Percentiles rank a stretch among this genome's conserved stretches.
Conservation (phyloP, 2,888 invertebrate species). For the Tupiocoris notatus region DNA sequence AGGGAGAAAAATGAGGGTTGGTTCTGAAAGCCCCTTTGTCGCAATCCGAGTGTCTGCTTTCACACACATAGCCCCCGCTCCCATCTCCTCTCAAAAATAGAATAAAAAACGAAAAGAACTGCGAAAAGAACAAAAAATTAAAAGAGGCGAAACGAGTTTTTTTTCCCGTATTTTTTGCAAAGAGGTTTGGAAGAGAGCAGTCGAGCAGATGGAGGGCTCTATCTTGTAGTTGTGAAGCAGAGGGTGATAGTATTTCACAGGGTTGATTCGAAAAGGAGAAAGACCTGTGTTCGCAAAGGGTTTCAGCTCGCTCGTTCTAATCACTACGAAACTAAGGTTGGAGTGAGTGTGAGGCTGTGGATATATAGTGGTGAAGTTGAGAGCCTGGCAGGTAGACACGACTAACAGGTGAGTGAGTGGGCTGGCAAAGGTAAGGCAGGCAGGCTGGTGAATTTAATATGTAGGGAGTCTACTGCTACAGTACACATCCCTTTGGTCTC, state of each 20-base stretch:
- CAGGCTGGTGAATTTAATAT: background rate
- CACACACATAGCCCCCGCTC: slow-evolving; percentile 8
- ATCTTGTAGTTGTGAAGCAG: slow-evolving; percentile 19
- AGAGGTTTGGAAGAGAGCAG: background rate
- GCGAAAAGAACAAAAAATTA: slow-evolving; percentile 24
- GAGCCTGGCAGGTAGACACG: no score
- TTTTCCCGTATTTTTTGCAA: background rate
- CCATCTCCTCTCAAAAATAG: slow-evolving; percentile 6
- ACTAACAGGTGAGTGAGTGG: background rate
- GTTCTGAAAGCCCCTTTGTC: slow-evolving; percentile 37
- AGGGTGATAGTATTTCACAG: slow-evolving; percentile 26
- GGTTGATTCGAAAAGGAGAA: slow-evolving; percentile 13
- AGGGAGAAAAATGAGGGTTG: slow-evolving; percentile 39
- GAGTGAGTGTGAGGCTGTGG: background rate
- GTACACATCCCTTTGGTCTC: background rate
- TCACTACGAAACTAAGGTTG: background rate
- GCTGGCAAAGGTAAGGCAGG: background rate
- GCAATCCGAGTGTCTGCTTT: slow-evolving; percentile 33
- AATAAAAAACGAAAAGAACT: slow-evolving; percentile 31
- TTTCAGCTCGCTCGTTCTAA: background rate
- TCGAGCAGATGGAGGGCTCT: background rate
- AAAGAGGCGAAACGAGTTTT: slow-evolving; percentile 34
- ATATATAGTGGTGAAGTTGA: background rate
- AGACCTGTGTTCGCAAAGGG: background rate
- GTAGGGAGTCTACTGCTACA: background rate